Evolutionary conservation across 1,140 invertebrate genomes (phyloP), one percentile per base, ranked within the genome.

Genomic region (Papilio dardanus): DNA sequence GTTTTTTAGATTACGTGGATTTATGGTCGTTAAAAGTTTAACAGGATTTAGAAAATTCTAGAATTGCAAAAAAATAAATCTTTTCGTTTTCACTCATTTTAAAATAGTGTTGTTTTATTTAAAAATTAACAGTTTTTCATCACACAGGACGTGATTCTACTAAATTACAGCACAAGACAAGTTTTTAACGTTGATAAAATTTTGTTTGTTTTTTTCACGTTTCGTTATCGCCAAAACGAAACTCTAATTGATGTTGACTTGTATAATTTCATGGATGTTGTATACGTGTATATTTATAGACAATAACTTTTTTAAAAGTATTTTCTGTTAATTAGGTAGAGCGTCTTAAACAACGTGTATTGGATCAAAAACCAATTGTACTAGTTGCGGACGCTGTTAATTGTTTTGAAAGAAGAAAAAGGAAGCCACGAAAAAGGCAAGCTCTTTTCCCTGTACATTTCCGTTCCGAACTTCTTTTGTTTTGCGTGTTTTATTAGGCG

Each of bases 291-390:
- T n/a, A 28, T 31, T 66, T 33, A 30, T n/a, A 33, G 30, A 33
- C 1, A 24, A 30, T 16, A 19, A 66, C 3, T 2, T 12, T 7
- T 12, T 40, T 4, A 24, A 28, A n/a, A 1, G 4, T 74, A 42
- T 58, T 24, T 67, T 71, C 28, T 71, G 31, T 40, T 37, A 46
- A 58, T 79, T 58, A 92, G 91, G 75, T 91, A 19, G 86, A 91
- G n/a, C 83, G 86, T 78, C 74, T 92, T 35, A 81, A 83, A 75
- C 81, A 86, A 77, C 80, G 86, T 6, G 78, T 92, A 46, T 83
- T 84, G 82, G 86, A 92, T 77, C 78, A 90, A 81, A 86, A 76
- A 35, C 85, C 87, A 3, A 74, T 88, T 30, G 87, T 87, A 1
- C 40, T 84, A 54, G 83, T 92, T 71, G 19, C 82, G 31, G 89